phyloP scores from a whole-genome alignment of 2,113 vertebrate genomes.

The Hepsetus odoe region DNA sequence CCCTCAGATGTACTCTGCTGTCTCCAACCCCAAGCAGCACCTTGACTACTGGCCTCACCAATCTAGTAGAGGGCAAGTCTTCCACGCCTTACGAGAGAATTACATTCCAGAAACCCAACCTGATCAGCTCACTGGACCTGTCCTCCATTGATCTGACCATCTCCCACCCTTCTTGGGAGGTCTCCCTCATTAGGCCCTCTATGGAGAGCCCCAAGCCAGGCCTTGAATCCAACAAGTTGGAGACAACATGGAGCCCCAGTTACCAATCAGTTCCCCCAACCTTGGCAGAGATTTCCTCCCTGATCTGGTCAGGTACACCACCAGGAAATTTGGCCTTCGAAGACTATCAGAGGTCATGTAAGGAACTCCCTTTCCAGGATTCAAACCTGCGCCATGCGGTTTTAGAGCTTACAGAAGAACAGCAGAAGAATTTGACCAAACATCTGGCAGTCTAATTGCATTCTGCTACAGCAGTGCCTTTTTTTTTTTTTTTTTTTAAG shows the following conservation, averaged over 20 bases:
- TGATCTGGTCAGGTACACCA: constrained; percentile 46
- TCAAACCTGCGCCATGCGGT: neutral
- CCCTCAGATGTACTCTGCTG: neutral
- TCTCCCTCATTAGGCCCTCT: constrained; percentile 67
- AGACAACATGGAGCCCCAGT: constrained; percentile 66
- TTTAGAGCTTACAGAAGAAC: constrained; percentile 21
- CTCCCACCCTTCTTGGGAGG: constrained; percentile 68
- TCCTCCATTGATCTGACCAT: constrained; percentile 52
- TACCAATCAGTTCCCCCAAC: constrained; percentile 37
- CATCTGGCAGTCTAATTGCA: constrained; percentile 26
- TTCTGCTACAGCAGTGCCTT: no score
- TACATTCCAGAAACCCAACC: constrained; percentile 49
- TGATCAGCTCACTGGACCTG: constrained; percentile 51
- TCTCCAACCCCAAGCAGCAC: constrained; percentile 36
- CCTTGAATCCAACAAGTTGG: constrained; percentile 59
- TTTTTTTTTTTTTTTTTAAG: neutral
- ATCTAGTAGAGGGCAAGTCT: constrained; percentile 61
- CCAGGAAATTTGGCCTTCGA: neutral
- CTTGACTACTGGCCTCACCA: constrained; percentile 2
- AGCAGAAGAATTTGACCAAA: constrained; percentile 20
- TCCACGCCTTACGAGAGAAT: constrained; percentile 67
- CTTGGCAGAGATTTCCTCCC: constrained; percentile 53
- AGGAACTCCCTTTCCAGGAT: constrained; percentile 28
- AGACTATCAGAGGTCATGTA: constrained; percentile 46
- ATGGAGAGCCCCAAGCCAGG: constrained; percentile 60